A percentile compares a stretch with the other conserved stretches of the same genome.
These are phyloP conservation scores for Actenoides hombroni DNA, from an alignment of 2,113 vertebrate genomes.

Conservation along the genomic window DNA sequence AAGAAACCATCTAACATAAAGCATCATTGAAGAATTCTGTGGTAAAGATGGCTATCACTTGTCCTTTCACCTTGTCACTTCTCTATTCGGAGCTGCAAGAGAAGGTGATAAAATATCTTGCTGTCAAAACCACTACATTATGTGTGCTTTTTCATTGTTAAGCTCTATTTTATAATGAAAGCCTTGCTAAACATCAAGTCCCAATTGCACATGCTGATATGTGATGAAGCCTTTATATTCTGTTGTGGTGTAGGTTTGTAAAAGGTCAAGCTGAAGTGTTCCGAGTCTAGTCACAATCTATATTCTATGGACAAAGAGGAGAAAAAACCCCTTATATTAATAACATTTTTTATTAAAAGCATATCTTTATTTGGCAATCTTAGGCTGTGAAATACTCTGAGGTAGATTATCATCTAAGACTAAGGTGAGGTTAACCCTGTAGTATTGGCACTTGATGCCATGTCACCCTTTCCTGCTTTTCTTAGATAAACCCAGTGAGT, in stretches of 20 bases:
- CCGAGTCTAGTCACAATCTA: not conserved
- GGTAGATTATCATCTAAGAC: not conserved
- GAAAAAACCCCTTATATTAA: not conserved
- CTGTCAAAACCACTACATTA: not conserved
- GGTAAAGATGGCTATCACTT: not conserved
- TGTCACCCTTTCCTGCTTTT: not conserved
- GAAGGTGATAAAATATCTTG: not conserved
- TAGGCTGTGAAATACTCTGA: not conserved
- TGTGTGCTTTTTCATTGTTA: not conserved
- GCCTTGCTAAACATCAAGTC: not conserved
- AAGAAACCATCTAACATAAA: not conserved
- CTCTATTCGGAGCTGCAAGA: not conserved
- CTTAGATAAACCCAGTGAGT: not conserved
- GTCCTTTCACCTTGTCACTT: constrained; percentile 19
- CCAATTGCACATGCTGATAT: not conserved
- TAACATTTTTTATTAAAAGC: not conserved
- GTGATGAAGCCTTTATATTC: constrained; percentile 3
- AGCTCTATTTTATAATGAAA: not conserved
- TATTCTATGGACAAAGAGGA: not conserved
- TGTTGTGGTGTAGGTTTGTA: not conserved
- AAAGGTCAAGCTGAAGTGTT: constrained; percentile 6
- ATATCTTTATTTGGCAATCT: not conserved
- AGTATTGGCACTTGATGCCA: not conserved
- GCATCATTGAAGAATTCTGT: not conserved
- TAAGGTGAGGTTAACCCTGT: not conserved